Evolutionary conservation across 2,113 vertebrate species (phyloP).

Genomic region (Paramormyrops kingsleyae): DNA sequence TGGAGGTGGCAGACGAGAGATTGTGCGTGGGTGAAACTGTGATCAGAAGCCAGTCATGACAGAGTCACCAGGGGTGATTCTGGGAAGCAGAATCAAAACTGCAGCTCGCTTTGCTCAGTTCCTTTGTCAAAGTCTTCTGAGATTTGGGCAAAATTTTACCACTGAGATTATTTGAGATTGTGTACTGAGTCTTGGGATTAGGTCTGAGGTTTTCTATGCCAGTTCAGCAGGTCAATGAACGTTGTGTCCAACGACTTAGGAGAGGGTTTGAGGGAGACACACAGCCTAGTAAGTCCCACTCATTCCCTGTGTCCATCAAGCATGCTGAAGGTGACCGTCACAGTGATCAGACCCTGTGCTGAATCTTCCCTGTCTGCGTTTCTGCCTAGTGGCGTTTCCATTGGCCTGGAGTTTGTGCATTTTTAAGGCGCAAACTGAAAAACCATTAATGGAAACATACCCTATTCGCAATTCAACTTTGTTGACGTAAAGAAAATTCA

Average conservation of each 20-base stretch:
- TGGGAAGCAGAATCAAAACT: constrained; percentile 35
- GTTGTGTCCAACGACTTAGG: background rate
- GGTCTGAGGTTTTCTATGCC: background rate
- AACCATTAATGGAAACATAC: background rate
- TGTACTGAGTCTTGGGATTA: background rate
- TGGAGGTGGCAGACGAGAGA: background rate
- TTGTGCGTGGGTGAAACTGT: background rate
- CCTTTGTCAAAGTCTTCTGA: constrained; percentile 16
- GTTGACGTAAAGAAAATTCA: background rate
- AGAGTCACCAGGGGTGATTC: constrained; percentile 34
- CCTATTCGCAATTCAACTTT: background rate
- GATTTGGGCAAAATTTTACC: background rate
- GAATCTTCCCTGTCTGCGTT: background rate
- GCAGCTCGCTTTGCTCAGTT: constrained; percentile 34
- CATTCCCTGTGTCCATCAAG: background rate
- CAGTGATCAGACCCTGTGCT: background rate
- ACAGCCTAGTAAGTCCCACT: background rate
- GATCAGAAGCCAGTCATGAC: background rate
- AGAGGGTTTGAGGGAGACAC: background rate
- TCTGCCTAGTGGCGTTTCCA: background rate
- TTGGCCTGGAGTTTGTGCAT: background rate
- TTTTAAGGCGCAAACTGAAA: background rate
- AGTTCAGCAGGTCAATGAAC: background rate
- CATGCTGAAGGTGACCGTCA: background rate
- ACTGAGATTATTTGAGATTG: constrained; percentile 20